phyloP scores from a whole-genome alignment of 1,140 invertebrate genomes.

The Temnothorax curvispinosus region DNA sequence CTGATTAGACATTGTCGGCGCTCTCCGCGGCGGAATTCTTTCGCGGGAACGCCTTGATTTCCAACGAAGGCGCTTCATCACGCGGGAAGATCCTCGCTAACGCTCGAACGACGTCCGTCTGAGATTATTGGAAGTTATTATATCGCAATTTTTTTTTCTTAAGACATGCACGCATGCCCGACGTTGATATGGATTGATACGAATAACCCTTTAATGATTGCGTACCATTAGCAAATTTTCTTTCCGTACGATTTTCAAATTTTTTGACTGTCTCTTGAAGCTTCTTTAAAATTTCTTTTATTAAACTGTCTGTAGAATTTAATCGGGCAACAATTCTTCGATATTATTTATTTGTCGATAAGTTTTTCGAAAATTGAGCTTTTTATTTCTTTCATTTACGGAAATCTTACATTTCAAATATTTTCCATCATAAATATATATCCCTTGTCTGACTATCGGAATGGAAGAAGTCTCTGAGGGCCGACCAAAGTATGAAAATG shows the following conservation, averaged over 20 bases:
- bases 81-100: slow-evolving; percentile 35
- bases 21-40: slow-evolving; percentile 43
- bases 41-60: slow-evolving; percentile 66
- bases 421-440: not conserved
- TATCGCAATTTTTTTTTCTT: not conserved
- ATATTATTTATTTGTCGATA: not conserved
- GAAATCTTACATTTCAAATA: not conserved
- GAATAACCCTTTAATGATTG: not conserved
- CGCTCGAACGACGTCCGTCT: not conserved
- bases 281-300: not conserved
- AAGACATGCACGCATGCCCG: not conserved
- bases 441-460: not conserved
- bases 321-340: not conserved
- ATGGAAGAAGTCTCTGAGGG: not conserved
- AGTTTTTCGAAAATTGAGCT: not conserved
- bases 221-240: not conserved
- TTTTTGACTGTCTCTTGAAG: no score
- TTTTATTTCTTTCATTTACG: not conserved
- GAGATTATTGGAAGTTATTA: slow-evolving; percentile 20
- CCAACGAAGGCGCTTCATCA: slow-evolving; percentile 53
- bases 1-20: slow-evolving; percentile 68
- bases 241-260: no score
- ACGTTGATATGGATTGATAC: slow-evolving; percentile 23
- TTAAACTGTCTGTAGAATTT: not conserved
- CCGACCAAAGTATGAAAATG: slow-evolving; percentile 50